phyloP scores from a whole-genome alignment of 1,140 invertebrate genomes.

The Branchinecta lynchi region DNA sequence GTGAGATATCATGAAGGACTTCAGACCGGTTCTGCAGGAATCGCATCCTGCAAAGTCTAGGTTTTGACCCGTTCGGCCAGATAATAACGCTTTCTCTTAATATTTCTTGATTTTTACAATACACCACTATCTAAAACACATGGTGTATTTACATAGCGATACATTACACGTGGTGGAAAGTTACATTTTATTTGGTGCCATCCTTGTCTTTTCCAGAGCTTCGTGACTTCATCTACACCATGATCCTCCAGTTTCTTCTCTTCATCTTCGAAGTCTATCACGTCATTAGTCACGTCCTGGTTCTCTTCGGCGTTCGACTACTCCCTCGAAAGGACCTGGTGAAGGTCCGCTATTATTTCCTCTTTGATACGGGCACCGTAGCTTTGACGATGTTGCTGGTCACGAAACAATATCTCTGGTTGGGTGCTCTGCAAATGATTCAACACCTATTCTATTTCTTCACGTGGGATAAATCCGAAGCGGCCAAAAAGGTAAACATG shows the following conservation, averaged over 20 bases:
- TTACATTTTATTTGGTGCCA: too few relatives aligned
- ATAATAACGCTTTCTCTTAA: too few relatives aligned
- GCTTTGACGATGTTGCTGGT: slow-evolving; percentile 16
- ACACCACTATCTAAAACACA: too few relatives aligned
- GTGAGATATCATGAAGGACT: too few relatives aligned
- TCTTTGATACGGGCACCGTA: slow-evolving; percentile 16
- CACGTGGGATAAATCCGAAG: slow-evolving; percentile 16
- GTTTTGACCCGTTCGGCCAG: too few relatives aligned
- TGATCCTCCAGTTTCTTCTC: not conserved
- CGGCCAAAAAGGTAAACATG: slow-evolving; percentile 14
- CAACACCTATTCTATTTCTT: slow-evolving; percentile 18
- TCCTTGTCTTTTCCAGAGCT: too few relatives aligned
- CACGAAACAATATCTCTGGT: slow-evolving; percentile 13
- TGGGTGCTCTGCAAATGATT: slow-evolving; percentile 9
- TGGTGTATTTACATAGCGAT: too few relatives aligned
- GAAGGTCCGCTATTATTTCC: slow-evolving; percentile 17
- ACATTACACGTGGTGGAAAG: too few relatives aligned
- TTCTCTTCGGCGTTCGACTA: slow-evolving; percentile 1
- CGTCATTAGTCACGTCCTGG: not conserved
- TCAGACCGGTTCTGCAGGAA: too few relatives aligned
- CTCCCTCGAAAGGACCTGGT: slow-evolving; percentile 18
- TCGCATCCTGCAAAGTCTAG: too few relatives aligned
- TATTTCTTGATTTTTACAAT: too few relatives aligned
- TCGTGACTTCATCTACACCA: too few relatives aligned
- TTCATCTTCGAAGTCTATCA: slow-evolving; percentile 9